Evolutionary conservation across 2,888 invertebrate genomes (phyloP), one percentile per base, ranked within the genome.

Genomic region (Standfussiana lucernea): DNA sequence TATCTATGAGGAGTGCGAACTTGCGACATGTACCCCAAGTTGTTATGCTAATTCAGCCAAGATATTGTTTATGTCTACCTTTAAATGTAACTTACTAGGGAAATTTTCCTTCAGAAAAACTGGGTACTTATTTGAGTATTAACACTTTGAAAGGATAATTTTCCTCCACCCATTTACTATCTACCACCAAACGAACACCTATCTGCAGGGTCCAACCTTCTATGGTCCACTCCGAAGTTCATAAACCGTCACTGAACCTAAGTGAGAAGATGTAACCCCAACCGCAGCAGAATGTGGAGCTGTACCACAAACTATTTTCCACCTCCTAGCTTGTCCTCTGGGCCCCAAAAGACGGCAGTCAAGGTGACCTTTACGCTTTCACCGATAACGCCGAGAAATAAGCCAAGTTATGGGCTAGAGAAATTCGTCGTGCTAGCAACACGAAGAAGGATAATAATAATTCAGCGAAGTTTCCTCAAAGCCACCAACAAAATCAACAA

Each of bases 21-120:
- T 84, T 77, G 72, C 70, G 72, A 67, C 68, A 76, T 73, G 68
- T 78, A 79, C 79, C 76, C 77, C 47, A 79, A 79, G 82, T 80
- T 82, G 76, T 85, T 88, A 87, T 89, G 85, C 83, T 80, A 89
- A 89, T 88, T 79, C 42, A 70, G 64, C 66, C 75, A 72, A 83
- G 64, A 72, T 70, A 70, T 79, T 72, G 72, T 75, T 56, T 64
- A 64, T 64, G 37, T 42, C 24, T 64, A 35, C 35, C 40, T 79
- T 37, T 59, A 66, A 69, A 61, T 42, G 50, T 65, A 71, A 76
- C 75, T 47, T 47, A n/a, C 11, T 40, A 18, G 13, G 28, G 11
- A 42, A 15, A 11, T 56, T 21, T 71, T 53, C 47, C 13, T 64
- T 53, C 24, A 32, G 10, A 42, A 47, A 18, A 42, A 72, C 15